A percentile compares a stretch with the other conserved stretches of the same genome.
Evolutionary conservation across 2,113 vertebrate species (phyloP).

Genomic region (Epinephelus cyanopodus): DNA sequence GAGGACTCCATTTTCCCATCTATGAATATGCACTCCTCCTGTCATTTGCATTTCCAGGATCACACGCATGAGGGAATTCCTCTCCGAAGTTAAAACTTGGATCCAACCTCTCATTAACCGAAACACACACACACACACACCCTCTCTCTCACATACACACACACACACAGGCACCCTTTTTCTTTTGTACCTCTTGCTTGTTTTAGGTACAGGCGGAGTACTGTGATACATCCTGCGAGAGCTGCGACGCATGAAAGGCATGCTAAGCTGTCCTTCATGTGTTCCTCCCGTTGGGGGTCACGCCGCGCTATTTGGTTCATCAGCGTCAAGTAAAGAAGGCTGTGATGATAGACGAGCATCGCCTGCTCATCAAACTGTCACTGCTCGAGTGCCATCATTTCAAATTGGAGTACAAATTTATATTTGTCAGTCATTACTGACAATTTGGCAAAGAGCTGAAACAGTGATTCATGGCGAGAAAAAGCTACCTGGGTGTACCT

Average conservation of each 20-base stretch:
- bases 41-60: constrained; percentile 73
- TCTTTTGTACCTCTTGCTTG: constrained; percentile 49
- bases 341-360: constrained; percentile 41
- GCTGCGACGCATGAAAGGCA: constrained; percentile 72
- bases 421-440: constrained; percentile 67
- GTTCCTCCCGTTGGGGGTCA: constrained; percentile 75
- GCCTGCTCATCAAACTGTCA: constrained; percentile 51
- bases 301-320: constrained; percentile 45
- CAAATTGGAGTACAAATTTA: constrained; percentile 38
- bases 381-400: constrained; percentile 27
- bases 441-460: constrained; percentile 50
- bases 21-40: constrained; percentile 65
- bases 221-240: constrained; percentile 65
- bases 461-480: constrained; percentile 26
- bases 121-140: constrained; percentile 4
- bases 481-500: background rate
- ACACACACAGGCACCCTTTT: constrained; percentile 12
- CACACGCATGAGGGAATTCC: constrained; percentile 59
- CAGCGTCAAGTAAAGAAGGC: constrained; percentile 28
- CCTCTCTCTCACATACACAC: background rate
- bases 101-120: constrained; percentile 67
- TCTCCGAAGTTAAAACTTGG: constrained; percentile 44
- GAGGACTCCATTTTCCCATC: constrained; percentile 55
- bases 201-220: constrained; percentile 62
- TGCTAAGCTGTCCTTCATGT: constrained; percentile 77